Evolutionary conservation across 2,113 vertebrate species (phyloP).

Genomic region (Glareola pratincola): DNA sequence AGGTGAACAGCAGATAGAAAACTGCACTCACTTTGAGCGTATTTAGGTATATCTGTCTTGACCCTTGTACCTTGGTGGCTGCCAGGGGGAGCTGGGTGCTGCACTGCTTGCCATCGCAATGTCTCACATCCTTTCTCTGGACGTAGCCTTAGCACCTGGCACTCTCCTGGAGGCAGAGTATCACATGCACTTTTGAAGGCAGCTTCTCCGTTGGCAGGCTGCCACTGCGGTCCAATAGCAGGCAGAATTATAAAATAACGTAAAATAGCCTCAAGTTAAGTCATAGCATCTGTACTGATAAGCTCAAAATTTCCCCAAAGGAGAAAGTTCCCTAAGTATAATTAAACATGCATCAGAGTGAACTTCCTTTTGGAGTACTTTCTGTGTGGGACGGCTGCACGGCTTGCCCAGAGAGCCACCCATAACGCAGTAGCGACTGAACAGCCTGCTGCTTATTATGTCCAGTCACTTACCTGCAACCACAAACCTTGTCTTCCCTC

Average conservation of each 20-base stretch:
- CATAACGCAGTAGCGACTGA: accelerated
- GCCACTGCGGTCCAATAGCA: accelerated
- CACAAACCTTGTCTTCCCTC: neutral
- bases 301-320: neutral
- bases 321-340: neutral
- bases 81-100: accelerated
- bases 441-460: neutral
- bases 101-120: accelerated
- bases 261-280: neutral
- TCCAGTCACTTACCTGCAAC: neutral
- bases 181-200: neutral
- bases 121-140: neutral
- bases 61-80: neutral
- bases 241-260: neutral
- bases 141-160: neutral
- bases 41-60: neutral
- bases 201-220: neutral
- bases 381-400: neutral
- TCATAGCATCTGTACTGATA: accelerated
- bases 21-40: neutral
- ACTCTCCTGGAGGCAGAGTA: neutral
- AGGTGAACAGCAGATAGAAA: neutral
- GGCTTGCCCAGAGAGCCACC: neutral
- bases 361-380: neutral
- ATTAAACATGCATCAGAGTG: accelerated